phyloP scores from a whole-genome alignment of 1,140 invertebrate species.

The Tenebrio molitor region DNA sequence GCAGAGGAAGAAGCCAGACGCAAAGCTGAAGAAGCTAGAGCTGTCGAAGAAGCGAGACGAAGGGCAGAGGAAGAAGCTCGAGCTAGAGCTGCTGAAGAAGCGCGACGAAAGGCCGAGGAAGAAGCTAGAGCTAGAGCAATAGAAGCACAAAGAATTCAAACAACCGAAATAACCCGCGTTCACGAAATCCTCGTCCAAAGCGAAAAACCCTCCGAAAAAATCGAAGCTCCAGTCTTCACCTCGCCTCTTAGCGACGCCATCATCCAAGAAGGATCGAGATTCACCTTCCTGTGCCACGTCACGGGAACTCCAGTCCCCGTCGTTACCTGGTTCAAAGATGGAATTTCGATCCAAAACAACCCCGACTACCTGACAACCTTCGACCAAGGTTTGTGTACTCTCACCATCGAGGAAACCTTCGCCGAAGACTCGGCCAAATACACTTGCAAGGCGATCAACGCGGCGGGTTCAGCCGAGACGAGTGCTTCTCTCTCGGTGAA shows the following conservation, averaged over 20 bases:
- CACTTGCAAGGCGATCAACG: constrained; percentile 80
- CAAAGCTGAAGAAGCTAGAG: no score
- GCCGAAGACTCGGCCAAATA: constrained; percentile 86
- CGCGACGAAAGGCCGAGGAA: constrained; percentile 51
- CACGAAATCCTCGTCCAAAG: constrained; percentile 53
- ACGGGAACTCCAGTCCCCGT: constrained; percentile 85
- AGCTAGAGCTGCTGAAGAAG: constrained; percentile 49
- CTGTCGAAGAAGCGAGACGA: constrained; percentile 50
- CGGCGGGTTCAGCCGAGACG: constrained; percentile 78
- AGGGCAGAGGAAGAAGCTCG: constrained; percentile 50
- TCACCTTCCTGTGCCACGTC: constrained; percentile 66
- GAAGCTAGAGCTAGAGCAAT: constrained; percentile 41
- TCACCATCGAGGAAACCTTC: constrained; percentile 80
- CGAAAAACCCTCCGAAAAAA: constrained; percentile 53
- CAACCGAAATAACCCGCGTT: constrained; percentile 56
- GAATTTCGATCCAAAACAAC: constrained; percentile 70
- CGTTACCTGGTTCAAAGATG: constrained; percentile 82
- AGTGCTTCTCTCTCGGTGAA: constrained; percentile 82
- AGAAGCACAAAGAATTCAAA: constrained; percentile 50
- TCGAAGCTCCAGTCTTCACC: constrained; percentile 72
- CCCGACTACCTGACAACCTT: constrained; percentile 73
- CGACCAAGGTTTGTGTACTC: constrained; percentile 81
- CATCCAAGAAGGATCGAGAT: constrained; percentile 76
- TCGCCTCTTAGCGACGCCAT: constrained; percentile 77
- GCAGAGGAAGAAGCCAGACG: no score